These are phyloP conservation scores for Zoanthus gigantus DNA, from an alignment of 92 coral and sea anemone species.

Conservation along the genomic window DNA sequence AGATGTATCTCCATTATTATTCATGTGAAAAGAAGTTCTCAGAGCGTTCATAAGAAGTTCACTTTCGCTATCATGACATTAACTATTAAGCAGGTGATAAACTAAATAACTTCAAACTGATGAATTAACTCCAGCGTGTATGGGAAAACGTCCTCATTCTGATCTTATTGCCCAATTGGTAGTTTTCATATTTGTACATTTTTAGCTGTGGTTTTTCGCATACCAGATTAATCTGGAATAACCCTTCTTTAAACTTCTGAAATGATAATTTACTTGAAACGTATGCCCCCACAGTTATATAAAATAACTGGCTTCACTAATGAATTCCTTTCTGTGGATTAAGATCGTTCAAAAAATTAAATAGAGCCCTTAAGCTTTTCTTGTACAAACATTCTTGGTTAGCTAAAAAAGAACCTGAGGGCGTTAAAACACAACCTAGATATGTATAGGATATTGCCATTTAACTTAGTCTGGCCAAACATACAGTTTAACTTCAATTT, in stretches of 20 bases:
- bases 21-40: not conserved
- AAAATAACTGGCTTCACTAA: too few species aligned
- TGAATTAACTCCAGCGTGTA: conserved; percentile 5
- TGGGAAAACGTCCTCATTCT: conserved; percentile 29
- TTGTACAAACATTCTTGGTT: not conserved
- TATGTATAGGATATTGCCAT: too few species aligned
- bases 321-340: not conserved
- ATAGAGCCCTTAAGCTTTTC: too few species aligned
- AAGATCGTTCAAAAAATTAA: not conserved
- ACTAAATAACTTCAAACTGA: not conserved
- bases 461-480: too few species aligned
- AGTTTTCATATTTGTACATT: conserved; percentile 20
- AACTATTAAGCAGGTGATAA: too few species aligned
- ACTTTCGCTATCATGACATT: conserved; percentile 1
- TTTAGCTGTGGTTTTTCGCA: not conserved
- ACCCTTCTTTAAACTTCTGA: too few species aligned
- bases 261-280: too few species aligned
- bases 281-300: too few species aligned
- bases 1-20: too few species aligned
- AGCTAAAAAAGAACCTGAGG: not conserved
- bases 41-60: conserved; percentile 14
- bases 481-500: too few species aligned
- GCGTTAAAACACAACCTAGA: too few species aligned
- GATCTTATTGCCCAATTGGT: not conserved
- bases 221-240: too few species aligned